A percentile compares a stretch with the other conserved stretches of the same genome.
Evolutionary conservation across 2,113 vertebrate species (phyloP).

Genomic region (Hystrix cristata): DNA sequence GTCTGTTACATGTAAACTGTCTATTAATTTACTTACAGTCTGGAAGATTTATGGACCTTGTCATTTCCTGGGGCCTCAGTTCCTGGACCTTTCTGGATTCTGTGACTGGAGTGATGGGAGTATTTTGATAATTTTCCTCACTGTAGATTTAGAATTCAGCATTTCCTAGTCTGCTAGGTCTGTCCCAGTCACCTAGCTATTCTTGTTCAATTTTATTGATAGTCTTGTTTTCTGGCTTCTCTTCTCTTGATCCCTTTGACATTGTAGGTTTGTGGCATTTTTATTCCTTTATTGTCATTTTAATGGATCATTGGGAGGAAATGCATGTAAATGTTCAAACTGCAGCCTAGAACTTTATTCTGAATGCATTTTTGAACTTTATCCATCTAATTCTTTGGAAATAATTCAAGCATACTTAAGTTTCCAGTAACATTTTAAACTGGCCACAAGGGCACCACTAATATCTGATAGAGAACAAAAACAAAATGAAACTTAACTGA

Average conservation of each 20-base stretch:
- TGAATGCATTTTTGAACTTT: not conserved
- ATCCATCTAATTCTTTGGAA: not conserved
- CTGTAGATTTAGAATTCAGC: not conserved
- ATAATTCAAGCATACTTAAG: not conserved
- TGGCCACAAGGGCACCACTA: not conserved
- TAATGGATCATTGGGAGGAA: not conserved
- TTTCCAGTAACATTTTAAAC: not conserved
- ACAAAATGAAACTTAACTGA: not conserved
- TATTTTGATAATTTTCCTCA: not conserved
- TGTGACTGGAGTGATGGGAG: not conserved
- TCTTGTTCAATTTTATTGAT: not conserved
- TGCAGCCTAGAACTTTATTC: not conserved
- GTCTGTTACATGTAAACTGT: not conserved
- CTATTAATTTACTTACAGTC: constrained; percentile 33
- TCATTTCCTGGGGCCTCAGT: not conserved
- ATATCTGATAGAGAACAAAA: not conserved
- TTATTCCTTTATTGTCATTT: constrained; percentile 50
- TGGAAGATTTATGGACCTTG: not conserved
- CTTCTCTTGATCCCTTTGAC: not conserved
- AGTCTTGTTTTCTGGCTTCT: constrained; percentile 41
- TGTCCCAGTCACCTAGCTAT: not conserved
- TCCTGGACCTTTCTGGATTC: not conserved
- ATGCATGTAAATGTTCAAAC: constrained; percentile 13
- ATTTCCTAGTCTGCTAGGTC: not conserved
- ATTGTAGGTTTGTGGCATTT: not conserved